Evolutionary conservation across 2,888 invertebrate species (phyloP).

Genomic region (Pandemis heparana): DNA sequence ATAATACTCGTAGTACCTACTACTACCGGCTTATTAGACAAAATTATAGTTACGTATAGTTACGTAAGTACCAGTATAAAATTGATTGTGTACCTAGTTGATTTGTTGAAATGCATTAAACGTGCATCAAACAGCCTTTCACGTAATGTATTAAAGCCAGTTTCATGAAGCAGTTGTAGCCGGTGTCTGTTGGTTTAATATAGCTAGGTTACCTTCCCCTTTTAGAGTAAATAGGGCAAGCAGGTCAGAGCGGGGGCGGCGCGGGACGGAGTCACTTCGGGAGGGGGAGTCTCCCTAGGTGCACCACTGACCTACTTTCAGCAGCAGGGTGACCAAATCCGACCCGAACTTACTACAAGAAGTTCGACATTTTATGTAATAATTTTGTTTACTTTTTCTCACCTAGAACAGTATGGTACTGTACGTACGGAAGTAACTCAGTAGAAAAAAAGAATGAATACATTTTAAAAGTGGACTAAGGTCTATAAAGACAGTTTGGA

Average conservation of each 20-base stretch:
- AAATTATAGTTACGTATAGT: too few relatives aligned
- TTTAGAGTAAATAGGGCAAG: constrained; percentile 40
- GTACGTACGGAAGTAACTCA: too few relatives aligned
- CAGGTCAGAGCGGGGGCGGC: constrained; percentile 48
- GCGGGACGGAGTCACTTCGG: constrained; percentile 52
- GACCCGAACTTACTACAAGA: constrained; percentile 2
- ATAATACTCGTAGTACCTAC: not conserved
- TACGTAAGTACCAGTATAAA: too few relatives aligned
- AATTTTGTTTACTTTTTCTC: not conserved
- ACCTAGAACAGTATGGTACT: too few relatives aligned
- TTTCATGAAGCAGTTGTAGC: not conserved
- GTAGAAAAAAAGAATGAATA: too few relatives aligned
- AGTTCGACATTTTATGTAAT: not conserved
- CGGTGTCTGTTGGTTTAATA: constrained; percentile 24
- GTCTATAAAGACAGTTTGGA: too few relatives aligned
- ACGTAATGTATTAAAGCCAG: not conserved
- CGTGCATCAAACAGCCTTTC: not conserved
- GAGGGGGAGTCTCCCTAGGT: constrained; percentile 66
- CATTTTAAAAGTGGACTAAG: too few relatives aligned
- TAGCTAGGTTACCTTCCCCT: constrained; percentile 46
- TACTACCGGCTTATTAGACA: too few relatives aligned
- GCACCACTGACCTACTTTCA: constrained; percentile 81
- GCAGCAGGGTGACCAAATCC: constrained; percentile 48
- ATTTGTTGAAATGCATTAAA: not conserved
- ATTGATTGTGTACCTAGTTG: not conserved